phyloP scores from a whole-genome alignment of 1,140 invertebrate genomes.

The Drosophila arawakana region DNA sequence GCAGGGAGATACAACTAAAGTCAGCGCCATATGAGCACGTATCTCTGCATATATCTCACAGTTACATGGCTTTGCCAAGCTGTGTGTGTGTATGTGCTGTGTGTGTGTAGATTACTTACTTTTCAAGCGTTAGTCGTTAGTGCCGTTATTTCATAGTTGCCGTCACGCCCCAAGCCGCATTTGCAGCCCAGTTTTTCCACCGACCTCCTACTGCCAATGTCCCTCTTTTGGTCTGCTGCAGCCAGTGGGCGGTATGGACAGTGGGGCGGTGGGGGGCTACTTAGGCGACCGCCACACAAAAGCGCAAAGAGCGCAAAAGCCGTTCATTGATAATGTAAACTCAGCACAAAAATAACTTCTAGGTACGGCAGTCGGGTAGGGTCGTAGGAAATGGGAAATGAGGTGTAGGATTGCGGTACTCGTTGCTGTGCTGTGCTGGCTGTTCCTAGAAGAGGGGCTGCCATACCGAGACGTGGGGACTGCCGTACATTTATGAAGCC shows the following conservation, averaged over 20 bases:
- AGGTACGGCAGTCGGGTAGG: constrained; percentile 8
- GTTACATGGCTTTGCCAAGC: constrained; percentile 4
- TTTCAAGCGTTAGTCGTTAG: constrained; percentile 79
- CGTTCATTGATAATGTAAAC: constrained; percentile 82
- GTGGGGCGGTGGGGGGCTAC: constrained; percentile 43
- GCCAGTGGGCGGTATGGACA: neutral
- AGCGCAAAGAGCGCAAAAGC: constrained; percentile 70
- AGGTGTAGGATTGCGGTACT: neutral
- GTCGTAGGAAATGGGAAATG: neutral
- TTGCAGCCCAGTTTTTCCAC: neutral
- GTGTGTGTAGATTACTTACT: constrained; percentile 77
- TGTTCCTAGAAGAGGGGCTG: neutral
- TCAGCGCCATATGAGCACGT: constrained; percentile 60
- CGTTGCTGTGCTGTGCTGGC: neutral
- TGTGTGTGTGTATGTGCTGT: constrained; percentile 27
- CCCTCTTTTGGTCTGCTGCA: too few species aligned
- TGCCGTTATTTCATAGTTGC: constrained; percentile 80
- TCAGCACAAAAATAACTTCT: constrained; percentile 76
- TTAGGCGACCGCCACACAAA: constrained; percentile 71
- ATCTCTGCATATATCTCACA: constrained; percentile 64
- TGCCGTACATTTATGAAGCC: constrained; percentile 60
- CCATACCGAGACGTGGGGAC: too few species aligned
- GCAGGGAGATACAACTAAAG: neutral
- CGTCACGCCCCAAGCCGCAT: constrained; percentile 67
- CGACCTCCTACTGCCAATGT: neutral